These are phyloP conservation scores for Pelobates fuscus DNA, from an alignment of 2,113 vertebrate genomes.

Conservation along the genomic window DNA sequence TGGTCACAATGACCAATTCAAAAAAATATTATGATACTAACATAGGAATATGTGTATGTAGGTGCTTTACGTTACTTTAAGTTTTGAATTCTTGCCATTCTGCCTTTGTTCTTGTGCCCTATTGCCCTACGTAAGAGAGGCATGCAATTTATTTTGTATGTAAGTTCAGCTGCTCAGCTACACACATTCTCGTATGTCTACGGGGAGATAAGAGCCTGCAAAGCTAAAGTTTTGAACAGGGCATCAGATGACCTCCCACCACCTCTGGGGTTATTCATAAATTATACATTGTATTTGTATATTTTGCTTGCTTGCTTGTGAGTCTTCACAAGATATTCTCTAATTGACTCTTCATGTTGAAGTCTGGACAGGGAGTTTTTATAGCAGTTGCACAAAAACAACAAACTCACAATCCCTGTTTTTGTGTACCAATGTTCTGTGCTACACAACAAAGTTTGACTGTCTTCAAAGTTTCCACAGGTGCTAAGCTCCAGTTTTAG, in stretches of 20 bases:
- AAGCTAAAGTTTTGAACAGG: background rate
- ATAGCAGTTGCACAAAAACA: background rate
- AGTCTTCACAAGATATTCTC: background rate
- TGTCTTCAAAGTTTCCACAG: no score
- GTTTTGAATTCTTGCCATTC: no score
- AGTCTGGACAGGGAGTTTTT: background rate
- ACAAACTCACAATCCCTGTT: no score
- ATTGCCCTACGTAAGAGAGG: background rate
- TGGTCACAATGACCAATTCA: no score
- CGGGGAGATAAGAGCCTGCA: background rate
- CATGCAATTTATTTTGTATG: background rate
- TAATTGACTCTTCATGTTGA: background rate
- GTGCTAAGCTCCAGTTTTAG: no score
- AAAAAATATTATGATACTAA: no score
- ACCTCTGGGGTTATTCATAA: conserved; percentile 2
- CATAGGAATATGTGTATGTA: no score
- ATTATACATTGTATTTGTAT: background rate
- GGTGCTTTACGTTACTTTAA: no score
- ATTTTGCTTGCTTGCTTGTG: background rate
- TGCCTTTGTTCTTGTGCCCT: background rate
- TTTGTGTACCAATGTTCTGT: no score
- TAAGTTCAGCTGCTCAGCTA: background rate
- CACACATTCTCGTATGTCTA: background rate
- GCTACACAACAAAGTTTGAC: no score
- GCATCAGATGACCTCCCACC: background rate